Percentiles rank a stretch among this genome's conserved stretches.
Evolutionary conservation across 2,888 invertebrate genomes (phyloP).

Genomic region (Coleophora flavipennella): DNA sequence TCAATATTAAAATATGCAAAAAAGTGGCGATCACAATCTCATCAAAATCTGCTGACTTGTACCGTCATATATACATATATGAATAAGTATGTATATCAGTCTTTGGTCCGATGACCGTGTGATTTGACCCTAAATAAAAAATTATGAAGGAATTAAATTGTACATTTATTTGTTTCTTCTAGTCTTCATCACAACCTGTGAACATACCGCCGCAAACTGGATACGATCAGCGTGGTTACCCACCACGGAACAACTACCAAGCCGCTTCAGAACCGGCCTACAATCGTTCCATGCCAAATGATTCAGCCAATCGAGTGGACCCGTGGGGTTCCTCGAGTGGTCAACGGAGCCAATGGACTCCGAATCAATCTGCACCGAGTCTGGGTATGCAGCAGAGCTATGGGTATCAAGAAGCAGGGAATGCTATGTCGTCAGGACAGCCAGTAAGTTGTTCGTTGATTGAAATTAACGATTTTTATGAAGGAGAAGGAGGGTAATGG

Average conservation of each 20-base stretch:
- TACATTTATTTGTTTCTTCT: too few relatives aligned
- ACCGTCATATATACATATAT: too few relatives aligned
- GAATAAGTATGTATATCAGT: too few relatives aligned
- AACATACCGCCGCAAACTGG: slow-evolving; percentile 13
- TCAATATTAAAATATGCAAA: too few relatives aligned
- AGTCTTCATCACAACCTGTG: neutral
- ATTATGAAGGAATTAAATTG: too few relatives aligned
- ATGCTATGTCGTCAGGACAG: neutral
- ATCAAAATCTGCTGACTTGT: too few relatives aligned
- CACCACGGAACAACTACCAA: slow-evolving; percentile 25
- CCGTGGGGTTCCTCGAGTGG: slow-evolving; percentile 17
- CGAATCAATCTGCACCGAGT: slow-evolving; percentile 11
- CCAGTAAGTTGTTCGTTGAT: neutral
- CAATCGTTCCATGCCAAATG: slow-evolving; percentile 3
- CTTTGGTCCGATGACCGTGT: too few relatives aligned
- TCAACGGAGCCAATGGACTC: slow-evolving; percentile 16
- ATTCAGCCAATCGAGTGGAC: slow-evolving; percentile 11
- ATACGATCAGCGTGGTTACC: slow-evolving; percentile 26
- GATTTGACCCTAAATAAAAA: too few relatives aligned
- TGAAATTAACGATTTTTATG: neutral
- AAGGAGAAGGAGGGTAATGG: neutral
- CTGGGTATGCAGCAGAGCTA: slow-evolving; percentile 19
- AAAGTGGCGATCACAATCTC: too few relatives aligned
- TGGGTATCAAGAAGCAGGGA: slow-evolving; percentile 18
- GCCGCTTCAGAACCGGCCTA: slow-evolving; percentile 21